phyloP scores from a whole-genome alignment of 2,888 invertebrate species.

The Archips xylosteana region DNA sequence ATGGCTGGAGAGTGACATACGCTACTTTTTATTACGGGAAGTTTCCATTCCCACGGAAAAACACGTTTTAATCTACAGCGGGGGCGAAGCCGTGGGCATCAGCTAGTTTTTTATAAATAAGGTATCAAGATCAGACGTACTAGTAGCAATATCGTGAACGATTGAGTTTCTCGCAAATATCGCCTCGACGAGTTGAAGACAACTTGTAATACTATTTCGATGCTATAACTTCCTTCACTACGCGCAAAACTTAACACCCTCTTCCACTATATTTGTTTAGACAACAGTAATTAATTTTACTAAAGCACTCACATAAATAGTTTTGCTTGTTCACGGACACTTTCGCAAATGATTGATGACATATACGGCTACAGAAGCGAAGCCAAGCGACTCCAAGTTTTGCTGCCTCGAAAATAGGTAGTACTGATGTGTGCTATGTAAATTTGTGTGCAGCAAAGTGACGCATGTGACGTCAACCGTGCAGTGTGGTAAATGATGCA shows the following conservation, averaged over 20 bases:
- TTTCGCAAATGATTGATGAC: conserved; percentile 69
- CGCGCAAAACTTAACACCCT: conserved; percentile 50
- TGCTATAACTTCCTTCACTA: background rate
- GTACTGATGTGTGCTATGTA: conserved; percentile 14
- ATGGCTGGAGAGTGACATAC: too few relatives aligned
- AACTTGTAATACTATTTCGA: conserved; percentile 14
- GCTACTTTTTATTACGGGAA: too few relatives aligned
- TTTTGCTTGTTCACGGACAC: conserved; percentile 60
- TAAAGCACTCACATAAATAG: conserved; percentile 62
- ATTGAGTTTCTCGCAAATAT: background rate
- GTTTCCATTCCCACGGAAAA: too few relatives aligned
- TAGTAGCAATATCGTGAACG: background rate
- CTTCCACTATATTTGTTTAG: conserved; percentile 61
- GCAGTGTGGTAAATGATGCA: conserved; percentile 65
- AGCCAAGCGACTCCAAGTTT: conserved; percentile 3
- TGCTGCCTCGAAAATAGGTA: conserved; percentile 12
- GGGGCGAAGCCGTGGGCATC: too few relatives aligned
- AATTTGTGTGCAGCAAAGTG: conserved; percentile 39
- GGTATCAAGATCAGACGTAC: too few relatives aligned
- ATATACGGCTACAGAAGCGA: conserved; percentile 15
- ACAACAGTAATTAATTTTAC: conserved; percentile 61
- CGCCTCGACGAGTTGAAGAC: background rate
- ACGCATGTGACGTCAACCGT: conserved; percentile 51
- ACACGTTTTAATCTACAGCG: too few relatives aligned
- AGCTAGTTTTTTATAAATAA: too few relatives aligned